These are phyloP conservation scores for Bimastos eiseni DNA, from an alignment of 2,888 invertebrate species.

Conservation along the genomic window DNA sequence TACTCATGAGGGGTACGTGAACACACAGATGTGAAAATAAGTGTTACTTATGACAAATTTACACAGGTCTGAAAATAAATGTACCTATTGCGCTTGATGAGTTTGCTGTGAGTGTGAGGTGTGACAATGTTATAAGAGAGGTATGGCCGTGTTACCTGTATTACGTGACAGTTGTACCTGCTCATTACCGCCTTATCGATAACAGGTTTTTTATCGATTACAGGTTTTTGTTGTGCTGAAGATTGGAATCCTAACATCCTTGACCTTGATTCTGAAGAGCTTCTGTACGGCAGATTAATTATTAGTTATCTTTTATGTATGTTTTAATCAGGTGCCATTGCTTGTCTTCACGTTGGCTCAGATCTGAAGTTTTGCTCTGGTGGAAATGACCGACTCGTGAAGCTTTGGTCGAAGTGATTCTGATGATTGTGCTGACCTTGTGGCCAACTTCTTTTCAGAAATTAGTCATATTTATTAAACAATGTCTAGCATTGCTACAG, in stretches of 20 bases:
- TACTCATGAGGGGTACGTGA: no score
- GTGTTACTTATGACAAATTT: no score
- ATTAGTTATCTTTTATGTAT: not conserved
- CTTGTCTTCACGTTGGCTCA: slow-evolving; percentile 9
- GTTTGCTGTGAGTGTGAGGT: no score
- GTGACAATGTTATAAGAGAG: no score
- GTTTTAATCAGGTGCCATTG: not conserved
- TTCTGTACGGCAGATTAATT: not conserved
- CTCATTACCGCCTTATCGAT: no score
- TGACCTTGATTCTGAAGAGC: not conserved
- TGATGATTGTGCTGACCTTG: not conserved
- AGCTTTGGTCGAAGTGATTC: not conserved
- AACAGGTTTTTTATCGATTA: no score
- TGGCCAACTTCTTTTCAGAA: not conserved
- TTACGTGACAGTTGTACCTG: no score
- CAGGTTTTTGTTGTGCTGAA: no score
- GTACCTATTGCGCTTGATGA: no score
- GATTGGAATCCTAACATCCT: not conserved
- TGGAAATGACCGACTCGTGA: not conserved
- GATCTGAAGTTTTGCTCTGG: not conserved
- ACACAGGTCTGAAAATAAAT: no score
- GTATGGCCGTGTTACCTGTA: no score
- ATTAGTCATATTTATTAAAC: not conserved
- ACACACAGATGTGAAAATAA: no score
- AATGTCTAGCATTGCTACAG: not conserved